These are phyloP conservation scores for Eufriesea mexicana DNA, from an alignment of 1,140 invertebrate genomes.

Conservation along the genomic window DNA sequence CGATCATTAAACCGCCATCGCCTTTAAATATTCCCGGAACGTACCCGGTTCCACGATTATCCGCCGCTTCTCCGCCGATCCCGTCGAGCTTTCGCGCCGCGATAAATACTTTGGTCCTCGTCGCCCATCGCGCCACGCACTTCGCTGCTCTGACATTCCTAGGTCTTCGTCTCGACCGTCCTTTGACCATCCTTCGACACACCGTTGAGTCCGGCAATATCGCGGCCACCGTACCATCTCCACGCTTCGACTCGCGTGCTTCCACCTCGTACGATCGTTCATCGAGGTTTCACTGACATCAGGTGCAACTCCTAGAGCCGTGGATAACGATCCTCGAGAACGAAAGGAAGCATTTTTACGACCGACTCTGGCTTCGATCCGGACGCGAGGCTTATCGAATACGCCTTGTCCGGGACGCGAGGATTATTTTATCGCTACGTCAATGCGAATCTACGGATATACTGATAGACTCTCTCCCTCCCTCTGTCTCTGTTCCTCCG, in stretches of 20 bases:
- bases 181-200: constrained; percentile 15
- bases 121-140: neutral
- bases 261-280: neutral
- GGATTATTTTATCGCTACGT: too few species aligned
- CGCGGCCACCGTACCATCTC: neutral
- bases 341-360: constrained; percentile 10
- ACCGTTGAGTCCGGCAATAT: constrained; percentile 17
- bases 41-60: constrained; percentile 32
- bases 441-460: neutral
- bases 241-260: neutral
- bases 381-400: neutral
- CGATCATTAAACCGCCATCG: constrained; percentile 49
- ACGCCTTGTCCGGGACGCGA: too few species aligned
- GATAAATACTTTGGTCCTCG: constrained; percentile 27
- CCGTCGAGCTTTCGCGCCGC: neutral
- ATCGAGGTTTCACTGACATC: neutral
- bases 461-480: too few species aligned
- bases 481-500: too few species aligned
- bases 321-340: neutral
- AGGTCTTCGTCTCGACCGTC: neutral
- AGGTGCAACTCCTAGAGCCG: neutral
- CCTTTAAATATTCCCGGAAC: constrained; percentile 32
- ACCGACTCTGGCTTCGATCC: neutral
- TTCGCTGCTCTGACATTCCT: constrained; percentile 21
- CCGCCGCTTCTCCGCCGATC: neutral